Conservation (phyloP, 2,888 invertebrate genomes). For the Apamea monoglypha region DNA sequence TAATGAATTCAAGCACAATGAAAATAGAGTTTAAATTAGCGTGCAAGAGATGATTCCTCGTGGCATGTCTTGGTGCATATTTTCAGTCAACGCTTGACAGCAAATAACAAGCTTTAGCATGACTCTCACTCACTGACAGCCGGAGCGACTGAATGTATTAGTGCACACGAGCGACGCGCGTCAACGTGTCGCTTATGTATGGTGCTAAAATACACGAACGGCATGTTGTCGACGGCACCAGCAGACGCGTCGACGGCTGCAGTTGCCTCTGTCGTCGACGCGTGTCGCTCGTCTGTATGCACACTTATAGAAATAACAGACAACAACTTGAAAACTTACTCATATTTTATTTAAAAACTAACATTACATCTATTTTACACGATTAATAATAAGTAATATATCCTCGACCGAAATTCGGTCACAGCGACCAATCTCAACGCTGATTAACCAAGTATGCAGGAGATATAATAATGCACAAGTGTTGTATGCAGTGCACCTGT, state of each 20-base stretch:
- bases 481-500: no score
- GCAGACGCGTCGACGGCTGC: no score
- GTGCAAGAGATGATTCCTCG: neutral
- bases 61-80: neutral
- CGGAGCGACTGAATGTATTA: neutral
- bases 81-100: neutral
- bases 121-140: neutral
- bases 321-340: neutral
- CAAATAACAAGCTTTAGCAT: no score
- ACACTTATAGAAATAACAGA: neutral
- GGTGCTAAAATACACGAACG: no score
- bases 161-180: neutral
- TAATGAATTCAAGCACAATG: neutral
- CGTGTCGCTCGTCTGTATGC: neutral
- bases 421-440: neutral
- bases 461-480: neutral
- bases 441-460: neutral
- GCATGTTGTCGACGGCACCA: no score
- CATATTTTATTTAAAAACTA: neutral
- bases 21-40: neutral
- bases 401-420: neutral
- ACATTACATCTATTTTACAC: conserved; percentile 1
- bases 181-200: no score
- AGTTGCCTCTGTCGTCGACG: no score
- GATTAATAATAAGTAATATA: neutral